phyloP scores from a whole-genome alignment of 2,113 vertebrate species.

The Pseudorasbora parva region DNA sequence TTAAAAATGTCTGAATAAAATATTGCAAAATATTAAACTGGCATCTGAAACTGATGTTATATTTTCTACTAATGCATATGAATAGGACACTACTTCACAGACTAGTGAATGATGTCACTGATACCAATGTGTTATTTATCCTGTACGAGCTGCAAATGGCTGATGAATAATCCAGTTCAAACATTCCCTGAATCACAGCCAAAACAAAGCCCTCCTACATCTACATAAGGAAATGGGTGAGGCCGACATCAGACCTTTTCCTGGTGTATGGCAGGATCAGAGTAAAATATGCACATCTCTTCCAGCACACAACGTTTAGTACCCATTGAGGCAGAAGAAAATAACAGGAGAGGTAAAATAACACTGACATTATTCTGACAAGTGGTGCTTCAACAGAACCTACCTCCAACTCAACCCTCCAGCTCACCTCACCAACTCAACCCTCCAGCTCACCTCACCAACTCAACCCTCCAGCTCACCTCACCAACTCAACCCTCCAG shows the following conservation, averaged over 20 bases:
- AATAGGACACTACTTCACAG: background rate
- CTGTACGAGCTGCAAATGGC: background rate
- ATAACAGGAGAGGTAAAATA: conserved; percentile 53
- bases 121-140: background rate
- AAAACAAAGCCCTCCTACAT: conserved; percentile 18
- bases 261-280: conserved; percentile 53
- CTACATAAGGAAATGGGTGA: conserved; percentile 55
- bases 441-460: too few relatives aligned
- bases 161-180: conserved; percentile 3
- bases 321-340: conserved; percentile 53
- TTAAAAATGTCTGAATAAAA: background rate
- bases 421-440: too few relatives aligned
- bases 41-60: background rate
- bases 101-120: background rate
- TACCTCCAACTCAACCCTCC: too few relatives aligned
- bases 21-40: background rate
- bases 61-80: background rate
- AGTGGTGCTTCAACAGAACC: background rate
- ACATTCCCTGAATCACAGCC: background rate
- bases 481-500: too few relatives aligned
- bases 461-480: too few relatives aligned
- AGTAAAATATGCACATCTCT: conserved; percentile 49
- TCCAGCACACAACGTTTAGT: conserved; percentile 55
- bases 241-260: conserved; percentile 44
- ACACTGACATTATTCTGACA: background rate